Evolutionary conservation across 2,797 vertebrate genomes (phyloP), one percentile per base, ranked within the genome.

Genomic region (Momotus momota): DNA sequence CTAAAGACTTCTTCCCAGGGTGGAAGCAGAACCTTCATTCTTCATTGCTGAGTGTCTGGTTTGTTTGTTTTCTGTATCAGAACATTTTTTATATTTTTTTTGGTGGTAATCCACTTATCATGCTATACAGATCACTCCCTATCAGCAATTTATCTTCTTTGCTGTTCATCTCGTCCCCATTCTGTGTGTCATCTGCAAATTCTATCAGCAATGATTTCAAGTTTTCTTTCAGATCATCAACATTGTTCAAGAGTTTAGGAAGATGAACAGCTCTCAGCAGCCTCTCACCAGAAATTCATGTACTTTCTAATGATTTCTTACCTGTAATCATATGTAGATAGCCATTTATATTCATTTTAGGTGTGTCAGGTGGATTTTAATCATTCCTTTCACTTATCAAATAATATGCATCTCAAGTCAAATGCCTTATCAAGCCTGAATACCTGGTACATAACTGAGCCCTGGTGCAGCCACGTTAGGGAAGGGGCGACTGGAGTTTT

Each of bases 191-290:
- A 84, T 49, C 22, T 88, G 35, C 17, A 74, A 88, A 94, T 66
- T 58, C 41, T 20, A 6, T 57, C 74, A 94, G 33, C 13, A 84
- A 79, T 14, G 19, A 85, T 35, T 92, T 88, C 29, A 71, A 86
- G 40, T 57, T 93, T 73, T 84, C 51, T 75, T 92, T 90, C 43
- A 85, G 43, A 48, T 84, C 60, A 62, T 27, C 88, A 92, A 16
- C 25, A 52, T 9, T 38, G 14, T 62, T 88, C 80, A 31, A 57
- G 49, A 84, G 38, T 62, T 95, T 43, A 83, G 33, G 41, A 86
- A 90, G 61, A 90, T 54, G 46, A 93, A 78, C 52, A 83, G 33
- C 21, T 64, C 51, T 73, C 35, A 75, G 43, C 46, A 86, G 35
- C 13, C 3, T 45, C 64, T 81, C 61, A 35, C 7, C 21, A 89